phyloP scores from a whole-genome alignment of 2,888 invertebrate genomes.

The Ceraclea dissimilis region DNA sequence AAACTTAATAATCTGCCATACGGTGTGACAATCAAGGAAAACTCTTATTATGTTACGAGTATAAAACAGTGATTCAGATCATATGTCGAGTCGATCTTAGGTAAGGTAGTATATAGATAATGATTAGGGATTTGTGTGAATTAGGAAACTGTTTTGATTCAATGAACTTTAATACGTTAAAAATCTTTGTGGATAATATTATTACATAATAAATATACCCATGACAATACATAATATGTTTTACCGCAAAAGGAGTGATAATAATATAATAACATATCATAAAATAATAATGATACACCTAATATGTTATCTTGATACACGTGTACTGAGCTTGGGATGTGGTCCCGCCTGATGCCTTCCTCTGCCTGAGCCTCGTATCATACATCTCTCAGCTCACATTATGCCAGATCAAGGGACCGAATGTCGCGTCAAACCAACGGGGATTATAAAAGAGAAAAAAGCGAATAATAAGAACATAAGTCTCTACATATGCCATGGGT shows the following conservation, averaged over 20 bases:
- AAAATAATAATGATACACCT: slow-evolving; percentile 1
- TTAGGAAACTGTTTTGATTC: too few relatives aligned
- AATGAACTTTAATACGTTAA: too few relatives aligned
- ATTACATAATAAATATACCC: not conserved
- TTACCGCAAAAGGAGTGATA: not conserved
- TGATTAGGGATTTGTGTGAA: too few relatives aligned
- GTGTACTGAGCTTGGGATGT: too few relatives aligned
- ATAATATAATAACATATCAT: slow-evolving; percentile 1
- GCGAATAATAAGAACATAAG: slow-evolving; percentile 6
- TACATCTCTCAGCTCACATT: not conserved
- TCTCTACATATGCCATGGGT: too few relatives aligned
- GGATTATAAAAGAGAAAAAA: slow-evolving; percentile 13
- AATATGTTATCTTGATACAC: too few relatives aligned
- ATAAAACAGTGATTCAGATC: not conserved
- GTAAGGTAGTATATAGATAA: too few relatives aligned
- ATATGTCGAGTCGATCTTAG: too few relatives aligned
- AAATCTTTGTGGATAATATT: too few relatives aligned
- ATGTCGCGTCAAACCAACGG: slow-evolving; percentile 23
- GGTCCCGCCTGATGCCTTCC: too few relatives aligned
- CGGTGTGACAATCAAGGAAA: not conserved
- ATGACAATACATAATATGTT: not conserved
- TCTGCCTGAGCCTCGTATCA: too few relatives aligned
- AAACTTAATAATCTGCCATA: not conserved
- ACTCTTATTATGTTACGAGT: not conserved
- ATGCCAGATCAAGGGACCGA: slow-evolving; percentile 25